phyloP scores from a whole-genome alignment of 2,797 vertebrate genomes.

The Leptoclinus maculatus region DNA sequence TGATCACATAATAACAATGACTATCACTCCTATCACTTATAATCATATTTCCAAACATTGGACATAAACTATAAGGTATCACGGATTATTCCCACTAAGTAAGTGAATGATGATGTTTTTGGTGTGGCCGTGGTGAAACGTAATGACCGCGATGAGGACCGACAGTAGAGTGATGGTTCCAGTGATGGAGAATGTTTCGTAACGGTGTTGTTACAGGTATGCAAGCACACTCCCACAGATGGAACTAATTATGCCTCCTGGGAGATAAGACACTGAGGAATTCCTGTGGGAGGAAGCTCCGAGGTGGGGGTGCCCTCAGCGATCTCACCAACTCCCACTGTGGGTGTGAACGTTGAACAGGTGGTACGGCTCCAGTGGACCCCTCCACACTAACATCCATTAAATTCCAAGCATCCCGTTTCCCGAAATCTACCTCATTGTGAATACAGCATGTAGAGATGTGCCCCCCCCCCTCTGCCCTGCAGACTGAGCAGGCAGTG shows the following conservation, averaged over 20 bases:
- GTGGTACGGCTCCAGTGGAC: conserved; percentile 16
- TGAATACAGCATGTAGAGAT: not conserved
- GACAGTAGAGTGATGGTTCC: not conserved
- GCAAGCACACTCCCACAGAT: conserved; percentile 19
- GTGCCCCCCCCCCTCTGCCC: not conserved
- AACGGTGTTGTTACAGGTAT: not conserved
- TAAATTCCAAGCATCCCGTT: not conserved
- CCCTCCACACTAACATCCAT: not conserved
- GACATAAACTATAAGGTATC: not conserved
- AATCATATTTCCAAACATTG: not conserved
- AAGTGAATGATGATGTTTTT: not conserved
- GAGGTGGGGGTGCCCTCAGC: conserved; percentile 22
- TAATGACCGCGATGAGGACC: not conserved
- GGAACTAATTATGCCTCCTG: conserved; percentile 38
- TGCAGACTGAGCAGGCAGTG: conserved; percentile 20
- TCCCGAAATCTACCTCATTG: not conserved
- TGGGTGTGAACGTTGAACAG: conserved; percentile 4
- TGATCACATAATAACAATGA: not conserved
- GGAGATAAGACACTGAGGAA: conserved; percentile 54
- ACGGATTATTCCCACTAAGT: not conserved
- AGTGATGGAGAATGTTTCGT: not conserved
- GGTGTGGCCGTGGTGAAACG: not conserved
- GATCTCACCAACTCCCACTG: conserved; percentile 58
- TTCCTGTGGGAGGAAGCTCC: conserved; percentile 52
- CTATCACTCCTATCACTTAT: not conserved